A percentile compares a stretch with the other conserved stretches of the same genome.
phyloP scores from a whole-genome alignment of 2,888 invertebrate species.

The Amiota minor region DNA sequence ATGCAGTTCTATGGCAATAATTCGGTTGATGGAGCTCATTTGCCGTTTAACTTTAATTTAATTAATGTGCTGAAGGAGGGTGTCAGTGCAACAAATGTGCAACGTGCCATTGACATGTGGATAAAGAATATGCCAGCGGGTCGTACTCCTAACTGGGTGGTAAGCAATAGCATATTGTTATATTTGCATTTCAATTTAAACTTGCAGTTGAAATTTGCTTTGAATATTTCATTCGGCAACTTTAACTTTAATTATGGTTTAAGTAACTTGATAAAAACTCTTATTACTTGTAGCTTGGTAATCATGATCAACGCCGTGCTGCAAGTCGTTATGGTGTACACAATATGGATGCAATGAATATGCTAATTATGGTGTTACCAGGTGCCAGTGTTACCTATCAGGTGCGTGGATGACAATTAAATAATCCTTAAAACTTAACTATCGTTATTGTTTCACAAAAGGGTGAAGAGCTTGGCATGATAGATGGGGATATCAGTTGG shows the following conservation, averaged over 20 bases:
- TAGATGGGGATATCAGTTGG: constrained; percentile 75
- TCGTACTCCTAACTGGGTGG: constrained; percentile 78
- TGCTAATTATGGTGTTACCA: constrained; percentile 78
- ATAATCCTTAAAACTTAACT: not conserved
- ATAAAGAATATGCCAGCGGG: constrained; percentile 75
- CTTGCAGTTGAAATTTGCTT: not conserved
- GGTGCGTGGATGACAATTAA: constrained; percentile 54
- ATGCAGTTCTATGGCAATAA: constrained; percentile 77
- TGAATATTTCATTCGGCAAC: not conserved
- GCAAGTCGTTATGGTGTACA: constrained; percentile 77
- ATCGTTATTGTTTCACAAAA: constrained; percentile 66
- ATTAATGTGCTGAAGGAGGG: constrained; percentile 74
- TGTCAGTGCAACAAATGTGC: constrained; percentile 75
- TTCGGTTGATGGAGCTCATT: constrained; percentile 73
- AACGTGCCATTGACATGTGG: constrained; percentile 75
- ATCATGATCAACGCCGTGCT: constrained; percentile 79
- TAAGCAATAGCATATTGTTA: constrained; percentile 71
- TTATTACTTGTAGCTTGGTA: constrained; percentile 75
- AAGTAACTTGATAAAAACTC: not conserved
- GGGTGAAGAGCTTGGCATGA: constrained; percentile 66
- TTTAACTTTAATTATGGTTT: not conserved
- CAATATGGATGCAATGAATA: constrained; percentile 84
- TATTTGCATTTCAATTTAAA: not conserved
- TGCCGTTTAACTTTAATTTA: constrained; percentile 80
- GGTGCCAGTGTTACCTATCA: constrained; percentile 79